Conservation (phyloP, 2,888 invertebrate genomes). For the Gasteruption jaculator region DNA sequence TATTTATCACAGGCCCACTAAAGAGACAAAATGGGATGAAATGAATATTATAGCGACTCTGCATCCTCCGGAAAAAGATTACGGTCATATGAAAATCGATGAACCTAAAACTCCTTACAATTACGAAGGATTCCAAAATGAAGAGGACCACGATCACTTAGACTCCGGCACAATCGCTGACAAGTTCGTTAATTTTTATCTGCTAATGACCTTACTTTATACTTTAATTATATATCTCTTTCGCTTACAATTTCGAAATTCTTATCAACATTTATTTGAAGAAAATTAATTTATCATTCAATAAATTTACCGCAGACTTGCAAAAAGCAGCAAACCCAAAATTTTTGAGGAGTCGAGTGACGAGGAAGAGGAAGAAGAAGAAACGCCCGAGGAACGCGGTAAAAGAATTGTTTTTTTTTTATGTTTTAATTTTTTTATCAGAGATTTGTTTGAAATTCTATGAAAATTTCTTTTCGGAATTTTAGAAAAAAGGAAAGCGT, state of each 20-base stretch:
- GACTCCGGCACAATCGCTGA: conserved; percentile 71
- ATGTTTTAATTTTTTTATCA: conserved; percentile 8
- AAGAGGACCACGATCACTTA: conserved; percentile 61
- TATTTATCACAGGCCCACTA: conserved; percentile 40
- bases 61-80: conserved; percentile 97
- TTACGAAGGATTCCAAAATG: conserved; percentile 58
- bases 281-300: too few species aligned
- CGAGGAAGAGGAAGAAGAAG: conserved; percentile 50
- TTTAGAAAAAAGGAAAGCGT: conserved; percentile 68
- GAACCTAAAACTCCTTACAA: conserved; percentile 96
- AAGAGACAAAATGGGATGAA: conserved; percentile 89
- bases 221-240: conserved; percentile 2
- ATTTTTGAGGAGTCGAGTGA: conserved; percentile 48
- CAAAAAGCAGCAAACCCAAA: conserved; percentile 52
- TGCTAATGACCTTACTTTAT: background rate
- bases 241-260: too few species aligned
- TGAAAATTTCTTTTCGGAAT: conserved; percentile 17
- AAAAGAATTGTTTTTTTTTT: conserved; percentile 14
- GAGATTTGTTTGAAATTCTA: too few species aligned
- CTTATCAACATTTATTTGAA: too few species aligned
- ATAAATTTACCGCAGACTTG: conserved; percentile 49
- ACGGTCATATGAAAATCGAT: conserved; percentile 98
- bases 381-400: conserved; percentile 55
- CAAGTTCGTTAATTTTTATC: conserved; percentile 54
- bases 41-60: conserved; percentile 97